Evolutionary conservation across 1,140 invertebrate species (phyloP).

Genomic region (Drosophila quadrilineata): DNA sequence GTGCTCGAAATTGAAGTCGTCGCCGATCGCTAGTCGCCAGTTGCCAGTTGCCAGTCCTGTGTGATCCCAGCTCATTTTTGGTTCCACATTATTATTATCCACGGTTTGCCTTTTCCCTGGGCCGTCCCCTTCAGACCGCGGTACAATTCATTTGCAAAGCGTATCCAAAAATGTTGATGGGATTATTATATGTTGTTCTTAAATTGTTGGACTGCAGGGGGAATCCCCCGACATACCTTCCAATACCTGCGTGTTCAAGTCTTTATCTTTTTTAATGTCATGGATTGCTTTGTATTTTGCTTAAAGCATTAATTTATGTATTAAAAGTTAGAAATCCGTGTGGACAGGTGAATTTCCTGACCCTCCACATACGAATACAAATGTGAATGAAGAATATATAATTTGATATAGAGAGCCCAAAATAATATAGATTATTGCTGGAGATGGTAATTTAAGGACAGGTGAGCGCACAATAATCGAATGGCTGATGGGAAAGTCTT

Average conservation of each 20-base stretch:
- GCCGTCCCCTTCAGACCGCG: conserved; percentile 23
- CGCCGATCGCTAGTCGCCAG: conserved; percentile 17
- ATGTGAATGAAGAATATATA: conserved; percentile 39
- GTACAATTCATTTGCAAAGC: conserved; percentile 78
- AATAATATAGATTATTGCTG: conserved; percentile 43
- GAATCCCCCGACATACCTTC: conserved; percentile 61
- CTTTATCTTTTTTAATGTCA: conserved; percentile 71
- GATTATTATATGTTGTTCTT: conserved; percentile 75
- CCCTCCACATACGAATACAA: conserved; percentile 1
- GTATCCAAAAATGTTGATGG: conserved; percentile 80
- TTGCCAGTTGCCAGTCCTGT: conserved; percentile 31
- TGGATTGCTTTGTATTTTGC: conserved; percentile 61
- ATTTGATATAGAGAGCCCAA: conserved; percentile 35
- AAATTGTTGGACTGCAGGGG: conserved; percentile 65
- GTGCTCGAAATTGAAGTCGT: conserved; percentile 9
- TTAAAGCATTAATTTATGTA: conserved; percentile 74
- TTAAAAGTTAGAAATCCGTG: conserved; percentile 79
- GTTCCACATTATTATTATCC: conserved; percentile 80
- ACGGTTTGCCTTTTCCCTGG: conserved; percentile 37
- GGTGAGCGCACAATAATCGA: conserved; percentile 14
- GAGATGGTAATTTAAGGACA: conserved; percentile 21
- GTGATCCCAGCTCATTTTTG: conserved; percentile 65
- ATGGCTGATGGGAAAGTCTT: conserved; percentile 5
- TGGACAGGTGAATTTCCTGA: conserved; percentile 68
- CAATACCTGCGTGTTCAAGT: conserved; percentile 30